These are phyloP conservation scores for Pristiophorus japonicus DNA, from an alignment of 2,113 vertebrate species.

Conservation along the genomic window DNA sequence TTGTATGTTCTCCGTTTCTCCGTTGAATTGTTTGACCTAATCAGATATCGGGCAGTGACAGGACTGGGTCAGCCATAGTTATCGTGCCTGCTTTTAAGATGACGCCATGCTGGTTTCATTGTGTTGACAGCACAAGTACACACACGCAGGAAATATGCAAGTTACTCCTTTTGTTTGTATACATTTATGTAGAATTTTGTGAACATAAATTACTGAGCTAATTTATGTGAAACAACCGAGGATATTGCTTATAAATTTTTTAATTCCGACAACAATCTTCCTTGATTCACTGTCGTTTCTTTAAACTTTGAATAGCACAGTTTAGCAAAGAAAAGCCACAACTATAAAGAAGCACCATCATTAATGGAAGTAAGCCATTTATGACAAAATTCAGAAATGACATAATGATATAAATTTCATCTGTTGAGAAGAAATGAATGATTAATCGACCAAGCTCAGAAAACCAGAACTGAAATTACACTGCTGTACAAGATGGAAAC, in stretches of 20 bases:
- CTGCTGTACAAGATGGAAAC: not conserved
- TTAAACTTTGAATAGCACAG: not conserved
- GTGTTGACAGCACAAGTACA: not conserved
- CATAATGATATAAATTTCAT: constrained; percentile 15
- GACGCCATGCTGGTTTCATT: not conserved
- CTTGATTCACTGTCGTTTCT: not conserved
- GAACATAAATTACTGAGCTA: not conserved
- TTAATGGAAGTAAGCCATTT: not conserved
- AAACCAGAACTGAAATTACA: constrained; percentile 28
- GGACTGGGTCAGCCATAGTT: not conserved
- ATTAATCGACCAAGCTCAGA: not conserved
- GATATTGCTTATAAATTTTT: not conserved
- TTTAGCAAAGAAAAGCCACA: not conserved
- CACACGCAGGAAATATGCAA: not conserved
- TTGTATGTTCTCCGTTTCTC: not conserved
- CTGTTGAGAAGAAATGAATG: constrained; percentile 15
- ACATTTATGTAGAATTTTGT: not conserved
- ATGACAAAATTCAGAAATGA: constrained; percentile 33
- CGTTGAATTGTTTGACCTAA: not conserved
- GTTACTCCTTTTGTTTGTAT: not conserved
- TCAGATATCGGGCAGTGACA: not conserved
- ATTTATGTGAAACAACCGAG: not conserved
- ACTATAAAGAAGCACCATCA: not conserved
- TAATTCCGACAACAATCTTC: not conserved
- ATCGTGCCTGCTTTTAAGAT: not conserved